Conservation (phyloP, 2,113 vertebrate genomes). For the Cryptomyrus ogoouensis region DNA sequence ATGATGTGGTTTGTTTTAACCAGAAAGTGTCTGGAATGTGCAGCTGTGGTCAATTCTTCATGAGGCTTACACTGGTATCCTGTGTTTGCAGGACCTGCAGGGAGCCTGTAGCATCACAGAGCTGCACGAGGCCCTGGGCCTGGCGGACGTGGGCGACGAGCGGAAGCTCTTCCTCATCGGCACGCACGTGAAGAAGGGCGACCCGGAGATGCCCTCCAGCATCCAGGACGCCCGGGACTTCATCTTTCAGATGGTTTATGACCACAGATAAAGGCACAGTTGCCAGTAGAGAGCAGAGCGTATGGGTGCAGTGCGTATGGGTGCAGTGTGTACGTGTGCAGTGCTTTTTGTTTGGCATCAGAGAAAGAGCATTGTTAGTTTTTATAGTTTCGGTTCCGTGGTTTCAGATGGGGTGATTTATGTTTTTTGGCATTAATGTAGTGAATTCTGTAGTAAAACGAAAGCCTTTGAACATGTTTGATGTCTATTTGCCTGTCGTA, state of each 20-base stretch:
- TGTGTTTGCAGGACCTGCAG: conserved; percentile 69
- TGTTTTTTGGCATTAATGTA: neutral
- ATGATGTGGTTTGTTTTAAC: neutral
- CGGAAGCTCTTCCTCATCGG: conserved; percentile 82
- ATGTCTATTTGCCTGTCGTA: neutral
- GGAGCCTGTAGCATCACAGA: conserved; percentile 77
- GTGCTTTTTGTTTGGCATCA: neutral
- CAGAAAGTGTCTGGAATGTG: neutral
- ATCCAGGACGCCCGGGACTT: conserved; percentile 78
- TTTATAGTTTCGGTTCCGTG: neutral
- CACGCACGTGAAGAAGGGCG: conserved; percentile 63
- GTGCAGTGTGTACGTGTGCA: neutral
- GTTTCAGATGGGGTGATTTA: neutral
- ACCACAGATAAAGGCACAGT: conserved; percentile 34
- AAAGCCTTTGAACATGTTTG: neutral
- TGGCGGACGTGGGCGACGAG: conserved; percentile 71
- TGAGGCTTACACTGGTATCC: neutral
- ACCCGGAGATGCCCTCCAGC: conserved; percentile 60
- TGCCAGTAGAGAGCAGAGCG: neutral
- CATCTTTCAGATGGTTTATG: conserved; percentile 72
- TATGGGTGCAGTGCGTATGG: no score
- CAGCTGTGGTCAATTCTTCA: no score
- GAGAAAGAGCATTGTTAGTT: neutral
- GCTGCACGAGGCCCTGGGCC: conserved; percentile 74
- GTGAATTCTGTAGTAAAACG: neutral